These are phyloP conservation scores for Apeira syringaria DNA, from an alignment of 2,888 invertebrate species.

Conservation along the genomic window DNA sequence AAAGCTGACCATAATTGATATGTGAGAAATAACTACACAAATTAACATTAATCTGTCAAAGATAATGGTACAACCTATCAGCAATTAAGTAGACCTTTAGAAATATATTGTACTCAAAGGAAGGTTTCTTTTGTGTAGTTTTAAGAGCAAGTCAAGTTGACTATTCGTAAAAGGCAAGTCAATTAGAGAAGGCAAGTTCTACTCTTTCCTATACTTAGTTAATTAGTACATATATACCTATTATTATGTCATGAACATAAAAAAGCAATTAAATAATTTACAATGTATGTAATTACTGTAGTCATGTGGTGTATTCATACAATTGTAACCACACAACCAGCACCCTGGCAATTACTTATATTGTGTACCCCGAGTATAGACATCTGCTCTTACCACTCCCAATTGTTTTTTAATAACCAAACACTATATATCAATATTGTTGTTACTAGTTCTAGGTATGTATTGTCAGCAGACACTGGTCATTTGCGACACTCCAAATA, in stretches of 20 bases:
- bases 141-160: slow-evolving; percentile 46
- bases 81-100: slow-evolving; percentile 27
- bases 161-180: slow-evolving; percentile 67
- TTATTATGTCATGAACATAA: slow-evolving; percentile 67
- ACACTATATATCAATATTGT: no score
- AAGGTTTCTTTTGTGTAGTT: slow-evolving; percentile 43
- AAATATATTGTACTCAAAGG: slow-evolving; percentile 47
- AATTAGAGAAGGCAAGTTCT: slow-evolving; percentile 70
- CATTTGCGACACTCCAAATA: slow-evolving; percentile 21
- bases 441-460: no score
- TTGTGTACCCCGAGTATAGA: slow-evolving; percentile 22
- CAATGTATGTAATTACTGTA: slow-evolving; percentile 50
- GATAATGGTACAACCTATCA: slow-evolving; percentile 11
- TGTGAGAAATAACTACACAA: slow-evolving; percentile 44
- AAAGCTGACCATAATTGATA: slow-evolving; percentile 51
- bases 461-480: slow-evolving; percentile 30
- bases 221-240: slow-evolving; percentile 48
- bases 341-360: slow-evolving; percentile 49
- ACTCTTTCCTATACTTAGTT: slow-evolving; percentile 55
- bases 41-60: slow-evolving; percentile 19
- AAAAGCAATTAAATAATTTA: slow-evolving; percentile 54
- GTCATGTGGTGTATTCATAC: slow-evolving; percentile 51
- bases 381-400: background rate
- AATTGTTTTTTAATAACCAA: no score
- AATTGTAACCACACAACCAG: slow-evolving; percentile 51